Base-by-base conservation (phyloP, 2,888 invertebrate species). In the Ischnura elegans region DNA sequence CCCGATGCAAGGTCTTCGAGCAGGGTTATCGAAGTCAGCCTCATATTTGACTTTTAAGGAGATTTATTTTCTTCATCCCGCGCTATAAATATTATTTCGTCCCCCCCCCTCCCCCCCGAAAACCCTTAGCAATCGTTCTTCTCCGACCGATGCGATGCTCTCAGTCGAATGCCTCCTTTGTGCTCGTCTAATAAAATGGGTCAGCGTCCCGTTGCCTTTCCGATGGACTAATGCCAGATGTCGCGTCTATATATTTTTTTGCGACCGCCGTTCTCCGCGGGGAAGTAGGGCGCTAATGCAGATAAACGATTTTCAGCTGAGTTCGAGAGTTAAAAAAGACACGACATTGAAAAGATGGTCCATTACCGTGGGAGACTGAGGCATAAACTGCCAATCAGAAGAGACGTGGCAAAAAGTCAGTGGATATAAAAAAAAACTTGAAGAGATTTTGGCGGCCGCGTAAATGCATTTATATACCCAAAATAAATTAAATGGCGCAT, bases 161-260 rank as follows among this genome's bases (percentile, higher is more conserved):
- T 29, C 76, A 36, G 10, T 76, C 76, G 76, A 76, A 2, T 13
- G 76, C 29, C 36, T 36, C 76, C 76, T 76, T 76, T 76, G 36
- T 76, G 76, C 29, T 4, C 47, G 47, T 13, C 47, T 13, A 13
- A 10, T 13, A 10, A 76, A 76, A 76, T 36, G 76, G 76, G 76
- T 76, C 76, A 36, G 6, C 76, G 76, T 36, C 76, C 10, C 6
- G 76, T 36, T 76, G 76, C 36, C 76, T 36, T 2, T 10, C 10
- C 13, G 76, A 76, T 76, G 76, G 76, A 76, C 76, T 25, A 76
- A 16, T 76, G 76, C 76, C 76, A 76, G 76, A 76, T 76, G 76
- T 76, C 25, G 76, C 29, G 76, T 36, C 76, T 36, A 36, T 76
- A 76, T 8, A 76, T 36, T 76, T 76, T 76, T 76, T 66, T 36